These are phyloP conservation scores for Acanthisitta chloris DNA, from an alignment of 2,113 vertebrate species.

Conservation along the genomic window DNA sequence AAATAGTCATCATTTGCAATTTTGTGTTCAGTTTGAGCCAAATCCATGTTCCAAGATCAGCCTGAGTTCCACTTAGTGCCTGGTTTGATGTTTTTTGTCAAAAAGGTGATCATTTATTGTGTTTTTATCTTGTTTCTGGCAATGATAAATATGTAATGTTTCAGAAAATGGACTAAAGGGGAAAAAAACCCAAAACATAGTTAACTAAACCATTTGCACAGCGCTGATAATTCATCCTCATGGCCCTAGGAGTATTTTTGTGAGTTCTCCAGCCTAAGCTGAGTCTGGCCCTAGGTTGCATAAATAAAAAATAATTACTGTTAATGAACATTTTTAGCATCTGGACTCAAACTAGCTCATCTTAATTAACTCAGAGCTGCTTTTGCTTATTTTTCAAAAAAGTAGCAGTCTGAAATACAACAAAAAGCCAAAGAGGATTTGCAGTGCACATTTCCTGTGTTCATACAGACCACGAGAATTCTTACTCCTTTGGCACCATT, in stretches of 20 bases:
- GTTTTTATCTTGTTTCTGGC: neutral
- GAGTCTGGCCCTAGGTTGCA: neutral
- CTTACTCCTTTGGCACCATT: neutral
- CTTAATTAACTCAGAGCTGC: neutral
- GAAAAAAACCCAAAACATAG: rapidly evolving
- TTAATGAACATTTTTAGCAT: neutral
- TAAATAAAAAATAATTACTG: neutral
- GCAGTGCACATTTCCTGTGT: neutral
- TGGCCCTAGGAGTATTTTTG: neutral
- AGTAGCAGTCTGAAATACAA: neutral
- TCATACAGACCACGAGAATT: neutral
- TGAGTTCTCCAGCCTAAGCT: neutral
- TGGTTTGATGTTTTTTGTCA: neutral
- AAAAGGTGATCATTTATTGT: neutral
- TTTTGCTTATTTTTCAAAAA: neutral
- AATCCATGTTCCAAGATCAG: neutral
- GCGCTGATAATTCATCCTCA: neutral
- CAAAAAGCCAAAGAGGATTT: neutral
- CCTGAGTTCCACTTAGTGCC: neutral
- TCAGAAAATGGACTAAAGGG: neutral
- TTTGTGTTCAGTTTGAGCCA: neutral
- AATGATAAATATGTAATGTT: neutral
- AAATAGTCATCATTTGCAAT: neutral
- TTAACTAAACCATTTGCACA: neutral
- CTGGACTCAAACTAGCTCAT: neutral